Conservation (phyloP, 2,888 invertebrate genomes). For the Noctua janthina region DNA sequence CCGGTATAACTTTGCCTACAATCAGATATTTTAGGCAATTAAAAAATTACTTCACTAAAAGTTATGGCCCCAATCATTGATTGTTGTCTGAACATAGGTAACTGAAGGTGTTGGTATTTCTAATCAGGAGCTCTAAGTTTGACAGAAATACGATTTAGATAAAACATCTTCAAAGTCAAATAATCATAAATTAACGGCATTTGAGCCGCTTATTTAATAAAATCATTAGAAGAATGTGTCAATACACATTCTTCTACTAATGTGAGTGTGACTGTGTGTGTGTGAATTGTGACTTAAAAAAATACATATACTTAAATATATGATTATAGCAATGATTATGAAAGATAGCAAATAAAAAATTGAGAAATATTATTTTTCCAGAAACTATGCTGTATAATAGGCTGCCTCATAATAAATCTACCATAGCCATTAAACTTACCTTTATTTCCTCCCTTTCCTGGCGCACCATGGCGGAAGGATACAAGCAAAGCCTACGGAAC, state of each 20-base stretch:
- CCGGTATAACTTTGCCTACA: not conserved
- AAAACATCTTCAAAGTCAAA: not conserved
- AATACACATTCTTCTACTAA: not conserved
- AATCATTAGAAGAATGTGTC: not conserved
- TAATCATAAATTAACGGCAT: not conserved
- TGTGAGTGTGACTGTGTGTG: too few relatives aligned
- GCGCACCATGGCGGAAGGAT: slow-evolving; percentile 4
- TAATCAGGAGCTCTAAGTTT: not conserved
- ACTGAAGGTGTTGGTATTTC: not conserved
- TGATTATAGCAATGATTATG: too few relatives aligned
- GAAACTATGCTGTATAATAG: not conserved
- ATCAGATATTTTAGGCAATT: not conserved
- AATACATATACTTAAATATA: too few relatives aligned
- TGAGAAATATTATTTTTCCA: not conserved
- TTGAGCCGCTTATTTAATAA: not conserved
- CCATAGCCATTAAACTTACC: slow-evolving; percentile 5
- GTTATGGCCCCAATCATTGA: not conserved
- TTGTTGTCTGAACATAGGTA: not conserved
- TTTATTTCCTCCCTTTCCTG: not conserved
- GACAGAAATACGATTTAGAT: not conserved
- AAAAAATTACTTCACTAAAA: not conserved
- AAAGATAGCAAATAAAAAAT: too few relatives aligned
- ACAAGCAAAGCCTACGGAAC: slow-evolving; percentile 12
- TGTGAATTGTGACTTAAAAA: not conserved
- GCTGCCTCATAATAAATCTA: slow-evolving; percentile 1